phyloP scores from a whole-genome alignment of 2,888 invertebrate species.

The Andrena haemorrhoa region DNA sequence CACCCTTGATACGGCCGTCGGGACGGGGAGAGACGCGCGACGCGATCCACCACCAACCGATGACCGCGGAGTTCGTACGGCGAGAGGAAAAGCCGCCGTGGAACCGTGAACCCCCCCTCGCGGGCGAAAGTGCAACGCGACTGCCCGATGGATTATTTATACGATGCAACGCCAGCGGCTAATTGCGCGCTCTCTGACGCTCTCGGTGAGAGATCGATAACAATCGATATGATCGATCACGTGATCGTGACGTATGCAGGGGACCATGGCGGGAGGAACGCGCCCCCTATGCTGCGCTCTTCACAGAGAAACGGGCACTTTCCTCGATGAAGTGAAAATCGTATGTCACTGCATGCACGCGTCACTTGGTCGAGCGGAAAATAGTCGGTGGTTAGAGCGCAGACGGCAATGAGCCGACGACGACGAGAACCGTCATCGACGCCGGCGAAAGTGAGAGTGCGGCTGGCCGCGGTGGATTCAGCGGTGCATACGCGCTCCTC shows the following conservation, averaged over 20 bases:
- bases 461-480: conserved; percentile 75
- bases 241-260: conserved; percentile 6
- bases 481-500: conserved; percentile 77
- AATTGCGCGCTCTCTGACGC: not conserved
- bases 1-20: conserved; percentile 58
- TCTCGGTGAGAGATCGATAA: conserved; percentile 17
- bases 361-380: conserved; percentile 21
- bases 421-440: conserved; percentile 80
- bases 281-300: conserved; percentile 12
- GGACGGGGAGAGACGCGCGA: conserved; percentile 36
- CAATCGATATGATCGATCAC: conserved; percentile 34
- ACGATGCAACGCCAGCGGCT: not conserved
- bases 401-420: conserved; percentile 74
- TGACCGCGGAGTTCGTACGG: conserved; percentile 57
- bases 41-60: conserved; percentile 50
- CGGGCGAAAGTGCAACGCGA: conserved; percentile 30
- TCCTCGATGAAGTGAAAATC: conserved; percentile 19
- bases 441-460: conserved; percentile 84
- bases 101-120: conserved; percentile 65
- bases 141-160: not conserved
- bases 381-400: conserved; percentile 51
- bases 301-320: conserved; percentile 11
- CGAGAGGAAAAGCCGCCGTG: conserved; percentile 59
- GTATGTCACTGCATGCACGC: conserved; percentile 58
- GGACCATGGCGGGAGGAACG: conserved; percentile 2